Evolutionary conservation across 92 coral and sea anemone genomes (phyloP), one percentile per base, ranked within the genome.

Genomic region (Nematostella vectensis): DNA sequence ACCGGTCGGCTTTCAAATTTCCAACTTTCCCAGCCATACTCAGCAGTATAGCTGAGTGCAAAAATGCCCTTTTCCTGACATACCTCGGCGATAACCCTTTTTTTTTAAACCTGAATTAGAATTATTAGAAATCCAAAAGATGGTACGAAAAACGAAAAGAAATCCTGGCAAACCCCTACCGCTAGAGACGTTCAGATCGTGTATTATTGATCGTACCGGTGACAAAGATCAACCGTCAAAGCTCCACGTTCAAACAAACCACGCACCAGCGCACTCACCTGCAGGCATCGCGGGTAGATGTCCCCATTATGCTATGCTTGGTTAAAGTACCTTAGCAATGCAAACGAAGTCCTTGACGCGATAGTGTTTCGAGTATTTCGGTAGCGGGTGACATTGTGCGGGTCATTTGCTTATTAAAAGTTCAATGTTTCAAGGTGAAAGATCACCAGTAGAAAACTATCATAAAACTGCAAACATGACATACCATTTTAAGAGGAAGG

Each of bases 171-270:
- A 45, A 17, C 9, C 51, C 18, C 12, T 22, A 45, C 17, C 30
- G 30, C 19, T 27, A 19, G 19, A 27, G 24, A 58, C 66, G 38
- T 71, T 68, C 64, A 78, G 47, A 47, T 61, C 50, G 65, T 78
- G 39, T 68, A 64, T 78, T 63, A 78, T 78, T 78, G 63, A 78
- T 78, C 70, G 26, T n/a, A 4, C 59, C 11, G 37, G 68, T 50
- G 59, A 54, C 64, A 65, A 78, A 66, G 72, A 66, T 66, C 72
- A 66, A 55, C 72, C 62, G 57, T 39, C 55, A 29, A 30, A 3
- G 16, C 29, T 55, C 63, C 62, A 66, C 72, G 72, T 66, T 36
- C 51, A 66, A 21, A 54, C 55, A 54, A 55, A 61, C 16, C 19
- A 47, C 11, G 31, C 33, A 61, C 67, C 67, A 61, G 61, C 11